phyloP scores from a whole-genome alignment of 2,797 vertebrate genomes.

The Ctenopoma multispine region DNA sequence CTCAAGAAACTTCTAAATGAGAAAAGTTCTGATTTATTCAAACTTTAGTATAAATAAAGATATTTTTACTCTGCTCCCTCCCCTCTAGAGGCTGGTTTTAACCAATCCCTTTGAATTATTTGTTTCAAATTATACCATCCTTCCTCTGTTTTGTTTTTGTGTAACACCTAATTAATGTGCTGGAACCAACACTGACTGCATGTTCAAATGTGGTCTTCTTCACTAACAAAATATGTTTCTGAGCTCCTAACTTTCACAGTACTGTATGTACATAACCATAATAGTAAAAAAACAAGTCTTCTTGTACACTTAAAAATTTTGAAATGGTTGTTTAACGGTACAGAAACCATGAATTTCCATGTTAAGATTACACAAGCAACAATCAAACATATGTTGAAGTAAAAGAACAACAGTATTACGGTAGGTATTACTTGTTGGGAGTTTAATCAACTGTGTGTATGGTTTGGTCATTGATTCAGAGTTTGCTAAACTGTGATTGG shows the following conservation, averaged over 20 bases:
- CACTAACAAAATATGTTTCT: background rate
- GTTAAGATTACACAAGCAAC: background rate
- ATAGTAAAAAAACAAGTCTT: no score
- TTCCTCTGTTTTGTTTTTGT: constrained; percentile 8
- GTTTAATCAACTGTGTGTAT: no score
- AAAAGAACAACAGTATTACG: no score
- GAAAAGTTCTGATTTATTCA: constrained; percentile 22
- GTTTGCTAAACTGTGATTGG: no score
- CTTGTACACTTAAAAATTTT: background rate
- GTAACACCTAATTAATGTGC: constrained; percentile 20
- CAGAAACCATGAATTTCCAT: background rate
- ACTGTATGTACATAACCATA: background rate
- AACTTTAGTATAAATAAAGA: constrained; percentile 6
- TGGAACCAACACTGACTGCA: background rate
- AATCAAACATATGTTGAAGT: no score
- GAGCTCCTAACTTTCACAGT: constrained; percentile 1
- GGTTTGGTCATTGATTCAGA: no score
- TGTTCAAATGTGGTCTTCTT: no score
- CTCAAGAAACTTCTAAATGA: constrained; percentile 7
- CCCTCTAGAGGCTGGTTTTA: constrained; percentile 4
- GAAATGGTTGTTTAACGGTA: background rate
- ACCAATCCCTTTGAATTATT: constrained; percentile 17
- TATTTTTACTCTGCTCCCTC: background rate
- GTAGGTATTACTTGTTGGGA: no score
- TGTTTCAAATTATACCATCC: constrained; percentile 1